Evolutionary conservation across 1,140 invertebrate species (phyloP), one percentile per base, ranked within the genome.

Genomic region (Drosophila bocki): DNA sequence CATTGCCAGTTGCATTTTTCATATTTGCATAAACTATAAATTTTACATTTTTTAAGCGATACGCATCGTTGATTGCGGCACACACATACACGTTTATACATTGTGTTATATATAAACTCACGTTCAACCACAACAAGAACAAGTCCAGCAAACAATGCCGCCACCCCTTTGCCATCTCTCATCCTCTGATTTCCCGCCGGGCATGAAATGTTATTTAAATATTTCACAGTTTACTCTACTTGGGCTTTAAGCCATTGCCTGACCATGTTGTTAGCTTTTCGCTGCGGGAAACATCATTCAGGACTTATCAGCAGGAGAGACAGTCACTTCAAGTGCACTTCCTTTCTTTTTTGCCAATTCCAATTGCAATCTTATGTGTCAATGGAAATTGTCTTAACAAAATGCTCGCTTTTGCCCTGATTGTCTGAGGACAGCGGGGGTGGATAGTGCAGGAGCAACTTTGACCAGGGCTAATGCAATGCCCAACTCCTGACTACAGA

Each of bases 1-100:
- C 85, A 90, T 90, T 85, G 82, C 81, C 86, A 90, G 85, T 82
- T 91, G 85, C 85, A 90, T 90, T 90, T 90, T 90, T 90, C 86
- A 90, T 90, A 90, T 90, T 90, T 90, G 85, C 85, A 90, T 90
- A 90, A 90, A 90, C 85, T 90, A 90, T 90, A 90, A 90, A 90
- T 90, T 90, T 85, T 91, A 91, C 85, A 90, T 90, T 90, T 90
- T 88, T 90, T 90, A 90, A 90, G 82, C 85, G 85, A 90, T 90
- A 90, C 85, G 85, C 85, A 90, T 90, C 85, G 85, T 90, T 90
- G 85, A 90, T 90, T 90, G 78, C 86, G 39, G 70, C 64, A 68
- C 65, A 63, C 57, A 68, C 61, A 54, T 32, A 57, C 41, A 54
- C 50, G 35, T 29, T 41, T 35, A 39, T 50, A 47, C 22, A 22